Base-by-base conservation (phyloP, 2,113 vertebrate genomes). In the Microcebus jonahi region DNA sequence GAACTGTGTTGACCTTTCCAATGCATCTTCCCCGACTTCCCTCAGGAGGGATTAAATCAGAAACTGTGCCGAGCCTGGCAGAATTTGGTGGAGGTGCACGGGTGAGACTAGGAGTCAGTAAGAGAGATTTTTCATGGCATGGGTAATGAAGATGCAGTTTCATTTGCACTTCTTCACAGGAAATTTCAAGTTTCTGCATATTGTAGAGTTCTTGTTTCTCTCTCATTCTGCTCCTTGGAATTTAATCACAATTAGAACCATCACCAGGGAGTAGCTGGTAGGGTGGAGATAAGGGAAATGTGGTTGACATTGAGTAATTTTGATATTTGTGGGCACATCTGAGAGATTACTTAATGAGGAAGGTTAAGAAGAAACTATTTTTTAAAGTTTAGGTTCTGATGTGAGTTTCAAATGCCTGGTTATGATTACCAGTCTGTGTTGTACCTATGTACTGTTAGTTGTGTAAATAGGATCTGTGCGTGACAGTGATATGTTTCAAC, bases 331-430 rank as follows among this genome's bases (percentile, higher is more conserved):
- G 31, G 61, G 61, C 61, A 63, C 27, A 63, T 63, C 25, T 27
- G 61, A 63, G 61, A 63, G 61, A 31, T 68, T 21, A 53, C 0
- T 88, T 75, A 80, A 29, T 70, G 25, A 94, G 15, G 27, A 27
- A 84, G 45, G 18, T 39, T 61, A 90, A 88, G 67, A 75, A 86
- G 83, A 89, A 59, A 65, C 14, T 94, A 6, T 42, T 65, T 85
- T 39, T 53, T 89, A 65, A 96, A 42, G 31, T 93, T 93, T 42
- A 23, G 45, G 61, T 83, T 92, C 45, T 89, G 45, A 65, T 55
- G 65, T 77, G 34, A 95, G 39, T 96, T 94, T 85, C 25, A 84
- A 10, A 90, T 61, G 53, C 50, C 17, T 75, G 34, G 31, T 67
- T 85, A 86, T 89, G 36, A 31, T 77, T 12, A 63, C 34, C 12